phyloP scores from a whole-genome alignment of 2,797 vertebrate genomes.

The Lateolabrax maculatus region DNA sequence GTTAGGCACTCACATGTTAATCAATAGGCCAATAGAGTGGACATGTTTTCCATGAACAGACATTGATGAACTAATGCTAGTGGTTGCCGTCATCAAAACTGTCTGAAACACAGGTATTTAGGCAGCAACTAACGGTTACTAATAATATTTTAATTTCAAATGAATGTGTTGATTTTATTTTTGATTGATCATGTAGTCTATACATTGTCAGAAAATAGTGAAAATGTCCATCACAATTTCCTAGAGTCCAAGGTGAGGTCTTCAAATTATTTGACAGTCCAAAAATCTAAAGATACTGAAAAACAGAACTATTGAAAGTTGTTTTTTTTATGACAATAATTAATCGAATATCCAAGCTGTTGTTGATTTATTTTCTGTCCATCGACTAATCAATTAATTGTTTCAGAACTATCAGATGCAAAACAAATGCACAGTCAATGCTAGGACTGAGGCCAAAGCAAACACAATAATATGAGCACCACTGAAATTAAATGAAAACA shows the following conservation, averaged over 20 bases:
- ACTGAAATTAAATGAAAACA: background rate
- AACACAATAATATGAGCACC: background rate
- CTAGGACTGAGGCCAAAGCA: background rate
- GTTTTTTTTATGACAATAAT: background rate
- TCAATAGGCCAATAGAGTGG: slow-evolving; percentile 59
- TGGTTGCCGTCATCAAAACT: background rate
- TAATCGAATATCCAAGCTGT: background rate
- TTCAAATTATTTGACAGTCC: background rate
- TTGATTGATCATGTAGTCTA: background rate
- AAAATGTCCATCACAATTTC: background rate
- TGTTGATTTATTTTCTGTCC: background rate
- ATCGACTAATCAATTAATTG: background rate
- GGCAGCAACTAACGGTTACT: background rate
- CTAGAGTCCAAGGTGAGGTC: background rate
- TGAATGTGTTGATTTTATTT: background rate
- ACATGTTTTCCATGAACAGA: slow-evolving; percentile 37
- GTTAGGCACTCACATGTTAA: slow-evolving; percentile 49
- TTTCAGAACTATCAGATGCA: background rate
- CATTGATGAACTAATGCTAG: background rate
- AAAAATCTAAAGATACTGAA: background rate
- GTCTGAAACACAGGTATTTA: background rate
- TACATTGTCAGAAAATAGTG: background rate
- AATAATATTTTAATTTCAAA: background rate
- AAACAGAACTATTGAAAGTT: background rate
- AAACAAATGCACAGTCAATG: background rate